Evolutionary conservation across 2,113 vertebrate species (phyloP), one percentile per base, ranked within the genome.

Genomic region (Nibea albiflora): DNA sequence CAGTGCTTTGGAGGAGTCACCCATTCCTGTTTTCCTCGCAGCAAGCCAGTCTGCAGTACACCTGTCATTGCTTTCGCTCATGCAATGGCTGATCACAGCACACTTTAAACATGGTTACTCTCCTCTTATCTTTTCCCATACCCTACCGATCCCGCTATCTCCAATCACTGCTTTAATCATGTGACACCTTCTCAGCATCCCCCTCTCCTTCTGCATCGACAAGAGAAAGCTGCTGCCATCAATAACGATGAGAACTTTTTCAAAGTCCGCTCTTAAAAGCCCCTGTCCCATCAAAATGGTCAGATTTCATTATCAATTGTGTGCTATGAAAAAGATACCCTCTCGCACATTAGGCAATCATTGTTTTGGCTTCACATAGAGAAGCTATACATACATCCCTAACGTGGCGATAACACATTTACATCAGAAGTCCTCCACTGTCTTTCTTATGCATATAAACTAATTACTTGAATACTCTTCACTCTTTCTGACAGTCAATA

Each of bases 51-150:
- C 87, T 76, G 12, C 80, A 76, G 79, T 78, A 87, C 87, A 92
- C 90, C 93, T 93, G 93, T 94, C 94, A 95, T 70, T 87, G 87
- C 83, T 82, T 85, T 92, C 90, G 88, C 91, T 92, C 76, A 72
- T 81, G 85, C 88, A 91, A 91, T 90, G 81, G 92, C 87, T 94
- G 94, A 94, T 95, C 93, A 95, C 90, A 94, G 92, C 88, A 88
- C 89, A 86, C 94, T 95, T 95, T 94, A 95, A 93, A 94, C 92
- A 86, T 68, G 83, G 78, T 91, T 93, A 90, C 92, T 90, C 85
- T 88, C 64, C 90, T 94, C 85, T 94, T 93, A 95, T 95, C 93
- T 94, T 82, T 73, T 52, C 84, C 89, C 85, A 84, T 90, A 91
- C 88, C 85, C 88, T 78, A 81, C 91, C 86, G 54, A 88, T 93